These are phyloP conservation scores for Clostera curtula DNA, from an alignment of 2,888 invertebrate species.

Conservation along the genomic window DNA sequence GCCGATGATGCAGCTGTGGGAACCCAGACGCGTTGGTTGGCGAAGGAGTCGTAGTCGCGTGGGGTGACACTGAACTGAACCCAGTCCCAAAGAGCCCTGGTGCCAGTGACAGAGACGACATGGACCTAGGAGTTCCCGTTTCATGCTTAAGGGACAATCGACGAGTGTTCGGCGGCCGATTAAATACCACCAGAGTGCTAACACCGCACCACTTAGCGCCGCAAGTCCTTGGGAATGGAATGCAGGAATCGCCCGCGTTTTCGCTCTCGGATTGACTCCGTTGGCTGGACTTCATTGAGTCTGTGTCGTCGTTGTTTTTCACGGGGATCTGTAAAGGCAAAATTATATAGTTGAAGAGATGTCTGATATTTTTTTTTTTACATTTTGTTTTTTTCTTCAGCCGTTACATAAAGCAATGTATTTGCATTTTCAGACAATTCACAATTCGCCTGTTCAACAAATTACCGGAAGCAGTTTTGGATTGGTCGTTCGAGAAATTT, in stretches of 20 bases:
- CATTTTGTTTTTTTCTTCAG: neutral
- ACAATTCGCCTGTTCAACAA: too few relatives aligned
- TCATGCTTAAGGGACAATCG: slow-evolving; percentile 80
- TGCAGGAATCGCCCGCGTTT: slow-evolving; percentile 82
- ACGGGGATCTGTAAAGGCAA: slow-evolving; percentile 59
- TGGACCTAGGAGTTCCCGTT: slow-evolving; percentile 81
- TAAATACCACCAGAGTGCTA: slow-evolving; percentile 90
- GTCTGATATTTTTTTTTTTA: too few relatives aligned
- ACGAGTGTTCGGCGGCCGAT: slow-evolving; percentile 81
- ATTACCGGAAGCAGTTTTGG: too few relatives aligned
- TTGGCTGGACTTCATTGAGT: slow-evolving; percentile 65
- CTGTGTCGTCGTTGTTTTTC: slow-evolving; percentile 70
- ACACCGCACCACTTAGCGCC: slow-evolving; percentile 95
- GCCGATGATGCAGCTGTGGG: slow-evolving; percentile 64
- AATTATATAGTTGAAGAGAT: too few relatives aligned
- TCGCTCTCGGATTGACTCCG: slow-evolving; percentile 66
- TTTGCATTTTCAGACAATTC: too few relatives aligned
- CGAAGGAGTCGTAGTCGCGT: slow-evolving; percentile 67
- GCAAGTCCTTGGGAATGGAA: slow-evolving; percentile 95
- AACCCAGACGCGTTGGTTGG: slow-evolving; percentile 66
- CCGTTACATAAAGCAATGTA: too few relatives aligned
- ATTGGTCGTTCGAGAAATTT: too few relatives aligned
- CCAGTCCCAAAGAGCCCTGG: slow-evolving; percentile 53
- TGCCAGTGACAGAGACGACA: slow-evolving; percentile 59
- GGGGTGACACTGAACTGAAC: slow-evolving; percentile 60